Percentiles rank a stretch among this genome's conserved stretches.
These are phyloP conservation scores for Furnarius figulus DNA, from an alignment of 2,113 vertebrate genomes.

Conservation along the genomic window DNA sequence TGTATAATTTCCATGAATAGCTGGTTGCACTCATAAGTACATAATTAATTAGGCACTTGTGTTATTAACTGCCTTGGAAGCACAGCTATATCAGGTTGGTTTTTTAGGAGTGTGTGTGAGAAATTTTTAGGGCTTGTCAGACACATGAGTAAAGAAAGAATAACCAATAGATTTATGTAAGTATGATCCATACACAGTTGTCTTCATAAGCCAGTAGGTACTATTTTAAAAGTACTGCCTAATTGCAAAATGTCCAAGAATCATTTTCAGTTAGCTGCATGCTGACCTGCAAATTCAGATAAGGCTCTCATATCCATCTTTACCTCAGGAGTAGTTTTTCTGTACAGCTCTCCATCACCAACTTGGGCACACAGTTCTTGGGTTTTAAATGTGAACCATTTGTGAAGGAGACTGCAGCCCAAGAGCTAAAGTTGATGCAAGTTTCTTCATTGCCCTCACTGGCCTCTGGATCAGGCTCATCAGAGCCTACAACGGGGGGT, in stretches of 20 bases:
- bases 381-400: neutral
- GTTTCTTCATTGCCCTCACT: neutral
- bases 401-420: neutral
- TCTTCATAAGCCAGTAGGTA: neutral
- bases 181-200: neutral
- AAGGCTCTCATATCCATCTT: neutral
- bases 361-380: neutral
- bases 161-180: neutral
- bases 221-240: neutral
- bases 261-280: neutral
- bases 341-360: neutral
- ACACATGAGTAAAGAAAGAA: neutral
- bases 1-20: neutral
- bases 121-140: neutral
- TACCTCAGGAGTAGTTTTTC: neutral
- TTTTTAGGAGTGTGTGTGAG: neutral
- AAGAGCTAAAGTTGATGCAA: neutral
- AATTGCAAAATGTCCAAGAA: neutral
- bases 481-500: slow-evolving; percentile 40
- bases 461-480: neutral
- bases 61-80: slow-evolving; percentile 2
- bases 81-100: neutral
- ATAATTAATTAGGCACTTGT: slow-evolving; percentile 42
- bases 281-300: neutral
- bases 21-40: neutral